A percentile compares a stretch with the other conserved stretches of the same genome.
These are phyloP conservation scores for Carlito syrichta DNA, from an alignment of 2,113 vertebrate species.

Conservation along the genomic window DNA sequence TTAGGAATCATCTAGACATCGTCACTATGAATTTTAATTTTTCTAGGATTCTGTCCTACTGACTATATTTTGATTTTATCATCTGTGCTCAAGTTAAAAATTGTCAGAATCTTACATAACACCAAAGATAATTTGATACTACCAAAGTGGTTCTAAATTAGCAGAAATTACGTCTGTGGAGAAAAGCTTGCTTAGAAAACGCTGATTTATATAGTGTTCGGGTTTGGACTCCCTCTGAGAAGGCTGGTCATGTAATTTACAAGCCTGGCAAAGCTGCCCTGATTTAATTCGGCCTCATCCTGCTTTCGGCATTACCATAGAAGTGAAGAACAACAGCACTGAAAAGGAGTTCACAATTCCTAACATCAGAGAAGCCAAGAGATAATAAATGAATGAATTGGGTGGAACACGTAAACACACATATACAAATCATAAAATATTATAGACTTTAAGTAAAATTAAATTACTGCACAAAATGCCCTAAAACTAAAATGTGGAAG, in stretches of 20 bases:
- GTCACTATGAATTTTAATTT: background rate
- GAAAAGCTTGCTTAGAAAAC: background rate
- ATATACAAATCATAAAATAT: background rate
- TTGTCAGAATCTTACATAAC: background rate
- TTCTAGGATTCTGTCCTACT: background rate
- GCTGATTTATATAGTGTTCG: background rate
- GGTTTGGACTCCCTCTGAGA: background rate
- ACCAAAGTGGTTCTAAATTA: background rate
- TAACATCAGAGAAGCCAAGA: conserved; percentile 4
- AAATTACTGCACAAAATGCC: background rate
- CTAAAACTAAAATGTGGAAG: background rate
- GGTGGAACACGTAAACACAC: background rate
- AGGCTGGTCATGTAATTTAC: background rate
- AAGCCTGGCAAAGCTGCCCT: background rate
- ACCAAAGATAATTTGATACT: background rate
- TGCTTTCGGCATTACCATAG: background rate
- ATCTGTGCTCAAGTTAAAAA: background rate
- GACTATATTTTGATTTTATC: background rate
- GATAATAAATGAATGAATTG: background rate
- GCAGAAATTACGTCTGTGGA: background rate
- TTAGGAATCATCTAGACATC: background rate
- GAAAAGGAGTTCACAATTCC: background rate
- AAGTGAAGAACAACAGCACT: background rate
- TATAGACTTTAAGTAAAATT: background rate
- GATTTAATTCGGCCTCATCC: background rate